Base-by-base conservation (phyloP, 2,797 vertebrate species). In the Muraenolepis orangiensis region DNA sequence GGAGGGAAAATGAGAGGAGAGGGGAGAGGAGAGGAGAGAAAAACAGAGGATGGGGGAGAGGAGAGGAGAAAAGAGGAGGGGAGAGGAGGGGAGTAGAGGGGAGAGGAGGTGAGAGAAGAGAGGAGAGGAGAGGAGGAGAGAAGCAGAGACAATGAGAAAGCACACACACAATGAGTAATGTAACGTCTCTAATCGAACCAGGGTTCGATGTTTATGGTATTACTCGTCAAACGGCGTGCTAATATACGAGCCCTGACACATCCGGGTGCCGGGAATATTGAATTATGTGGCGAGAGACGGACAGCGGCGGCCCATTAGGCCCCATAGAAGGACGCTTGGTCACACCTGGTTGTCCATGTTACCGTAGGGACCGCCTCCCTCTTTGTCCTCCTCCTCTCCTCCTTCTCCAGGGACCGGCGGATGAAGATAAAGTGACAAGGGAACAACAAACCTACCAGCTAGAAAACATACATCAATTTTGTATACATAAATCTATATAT, bases 171-270 rank as follows among this genome's bases (percentile, higher is more conserved):
- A 66, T 74, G 79, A 85, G 78, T 80, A 88, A 86, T 30, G 74
- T 78, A 82, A 82, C 78, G 66, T 78, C 70, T 72, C 70, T 72
- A 78, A 89, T 83, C 77, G 70, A 74, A 70, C 73, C 72, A 82
- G 80, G 74, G 85, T 86, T 83, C 64, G 57, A 88, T 91, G 79
- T 74, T 78, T 78, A 89, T 87, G 16, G 46, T 69, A 87, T 85
- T 85, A 69, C 69, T 80, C 75, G 69, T 0, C 12, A 86, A 85
- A 83, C 76, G 77, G 86, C 74, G 81, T 85, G 78, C 87, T 16
- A 30, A 30, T 6, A 87, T 81, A 75, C 69, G 83, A 79, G 76
- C 76, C 6, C 81, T 88, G 82, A 88, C 76, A 87, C 75, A 86
- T 84, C 78, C 74, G 73, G 79, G 72, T 85, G 85, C 66, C 78